Percentiles rank a stretch among this genome's conserved stretches.
Evolutionary conservation across 2,888 invertebrate genomes (phyloP).

Genomic region (Ashinkailepas kermadecensis): DNA sequence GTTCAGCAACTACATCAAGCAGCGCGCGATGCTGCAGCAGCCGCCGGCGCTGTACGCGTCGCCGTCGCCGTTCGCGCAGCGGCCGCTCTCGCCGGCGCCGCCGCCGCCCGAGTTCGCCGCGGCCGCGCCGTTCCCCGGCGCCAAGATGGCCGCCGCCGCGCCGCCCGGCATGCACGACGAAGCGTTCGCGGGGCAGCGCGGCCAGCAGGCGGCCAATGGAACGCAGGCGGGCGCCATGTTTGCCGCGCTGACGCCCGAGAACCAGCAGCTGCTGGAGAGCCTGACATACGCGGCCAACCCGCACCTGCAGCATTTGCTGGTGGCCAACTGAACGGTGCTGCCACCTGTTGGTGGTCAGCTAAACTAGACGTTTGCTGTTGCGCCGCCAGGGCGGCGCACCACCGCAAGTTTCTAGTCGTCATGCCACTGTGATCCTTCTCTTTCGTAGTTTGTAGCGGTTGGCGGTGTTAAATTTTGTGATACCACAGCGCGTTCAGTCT

Average conservation of each 20-base stretch:
- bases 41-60: constrained; percentile 37
- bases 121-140: neutral
- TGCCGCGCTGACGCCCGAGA: neutral
- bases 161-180: neutral
- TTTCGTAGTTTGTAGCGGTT: no score
- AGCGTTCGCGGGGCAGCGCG: neutral
- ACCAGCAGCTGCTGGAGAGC: neutral
- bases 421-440: no score
- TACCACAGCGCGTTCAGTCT: no score
- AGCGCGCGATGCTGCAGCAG: constrained; percentile 84
- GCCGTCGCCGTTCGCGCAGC: neutral
- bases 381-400: neutral
- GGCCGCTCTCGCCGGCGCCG: constrained; percentile 24
- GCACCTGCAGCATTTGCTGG: neutral
- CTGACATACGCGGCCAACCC: neutral
- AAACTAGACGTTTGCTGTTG: neutral
- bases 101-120: neutral
- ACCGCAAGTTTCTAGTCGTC: no score
- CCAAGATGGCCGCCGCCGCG: neutral
- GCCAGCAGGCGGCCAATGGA: constrained; percentile 4
- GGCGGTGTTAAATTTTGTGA: no score
- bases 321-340: neutral
- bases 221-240: constrained; percentile 23
- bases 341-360: neutral
- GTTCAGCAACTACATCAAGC: constrained; percentile 94